A percentile compares a stretch with the other conserved stretches of the same genome.
Evolutionary conservation across 1,140 invertebrate genomes (phyloP).

Genomic region (Drosophila equinoxialis): DNA sequence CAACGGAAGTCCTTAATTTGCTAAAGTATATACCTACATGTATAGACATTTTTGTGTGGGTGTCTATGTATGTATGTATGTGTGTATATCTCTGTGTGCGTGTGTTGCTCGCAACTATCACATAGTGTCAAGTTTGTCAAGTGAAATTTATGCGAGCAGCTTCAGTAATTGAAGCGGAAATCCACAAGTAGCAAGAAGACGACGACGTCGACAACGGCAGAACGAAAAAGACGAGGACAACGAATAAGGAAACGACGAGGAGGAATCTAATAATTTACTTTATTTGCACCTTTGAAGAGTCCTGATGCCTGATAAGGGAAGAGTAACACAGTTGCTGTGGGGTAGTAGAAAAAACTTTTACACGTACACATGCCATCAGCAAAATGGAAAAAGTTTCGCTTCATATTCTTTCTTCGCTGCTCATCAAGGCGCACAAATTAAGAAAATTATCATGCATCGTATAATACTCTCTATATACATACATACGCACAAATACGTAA

Average conservation of each 20-base stretch:
- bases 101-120: conserved; percentile 48
- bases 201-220: conserved; percentile 9
- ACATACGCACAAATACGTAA: not conserved
- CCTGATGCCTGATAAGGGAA: conserved; percentile 21
- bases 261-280: conserved; percentile 80
- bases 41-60: not conserved
- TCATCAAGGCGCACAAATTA: conserved; percentile 76
- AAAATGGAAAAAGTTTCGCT: conserved; percentile 78
- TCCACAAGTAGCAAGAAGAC: conserved; percentile 61
- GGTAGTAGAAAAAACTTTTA: conserved; percentile 57
- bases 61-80: conserved; percentile 17
- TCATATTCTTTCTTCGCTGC: conserved; percentile 33
- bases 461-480: not conserved
- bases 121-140: conserved; percentile 67
- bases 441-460: conserved; percentile 80
- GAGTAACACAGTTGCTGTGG: conserved; percentile 27
- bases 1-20: conserved; percentile 70
- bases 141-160: conserved; percentile 76
- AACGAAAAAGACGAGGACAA: not conserved
- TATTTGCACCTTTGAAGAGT: conserved; percentile 79
- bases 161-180: conserved; percentile 76
- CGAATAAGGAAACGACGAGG: conserved; percentile 9
- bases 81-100: not conserved
- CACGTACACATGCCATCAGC: conserved; percentile 79
- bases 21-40: conserved; percentile 34